phyloP scores from a whole-genome alignment of 2,888 invertebrate species.

The Philaethria dido region DNA sequence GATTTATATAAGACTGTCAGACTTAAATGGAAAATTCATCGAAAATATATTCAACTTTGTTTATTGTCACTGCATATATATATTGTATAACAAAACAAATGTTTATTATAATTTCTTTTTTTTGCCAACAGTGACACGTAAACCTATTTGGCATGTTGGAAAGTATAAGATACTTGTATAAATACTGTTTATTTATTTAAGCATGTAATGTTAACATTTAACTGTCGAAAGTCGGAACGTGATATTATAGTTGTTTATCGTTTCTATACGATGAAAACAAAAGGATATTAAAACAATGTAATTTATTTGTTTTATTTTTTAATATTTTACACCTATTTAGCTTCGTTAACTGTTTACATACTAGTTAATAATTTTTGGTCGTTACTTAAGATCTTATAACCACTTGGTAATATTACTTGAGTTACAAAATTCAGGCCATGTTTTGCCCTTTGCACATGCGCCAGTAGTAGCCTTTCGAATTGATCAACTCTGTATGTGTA shows the following conservation, averaged over 20 bases:
- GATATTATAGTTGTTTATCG: conserved; percentile 10
- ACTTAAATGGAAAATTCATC: neutral
- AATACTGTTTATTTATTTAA: neutral
- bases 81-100: too few relatives aligned
- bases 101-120: neutral
- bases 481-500: conserved; percentile 87
- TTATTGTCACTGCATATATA: too few relatives aligned
- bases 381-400: neutral
- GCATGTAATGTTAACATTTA: conserved; percentile 5
- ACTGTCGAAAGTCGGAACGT: neutral
- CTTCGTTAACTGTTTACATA: conserved; percentile 1
- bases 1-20: conserved; percentile 8
- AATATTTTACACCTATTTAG: neutral
- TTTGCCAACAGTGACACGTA: neutral
- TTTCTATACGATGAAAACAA: conserved; percentile 13
- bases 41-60: neutral
- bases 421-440: conserved; percentile 48
- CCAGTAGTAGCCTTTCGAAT: conserved; percentile 86
- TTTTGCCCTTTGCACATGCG: conserved; percentile 82
- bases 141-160: neutral
- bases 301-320: conserved; percentile 2
- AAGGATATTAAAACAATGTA: conserved; percentile 1
- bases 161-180: neutral
- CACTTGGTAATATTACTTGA: neutral
- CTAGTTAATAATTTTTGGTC: conserved; percentile 15